Conservation (phyloP, 53 echinoderm and acorn worm species). For the Luidia sarsii region DNA sequence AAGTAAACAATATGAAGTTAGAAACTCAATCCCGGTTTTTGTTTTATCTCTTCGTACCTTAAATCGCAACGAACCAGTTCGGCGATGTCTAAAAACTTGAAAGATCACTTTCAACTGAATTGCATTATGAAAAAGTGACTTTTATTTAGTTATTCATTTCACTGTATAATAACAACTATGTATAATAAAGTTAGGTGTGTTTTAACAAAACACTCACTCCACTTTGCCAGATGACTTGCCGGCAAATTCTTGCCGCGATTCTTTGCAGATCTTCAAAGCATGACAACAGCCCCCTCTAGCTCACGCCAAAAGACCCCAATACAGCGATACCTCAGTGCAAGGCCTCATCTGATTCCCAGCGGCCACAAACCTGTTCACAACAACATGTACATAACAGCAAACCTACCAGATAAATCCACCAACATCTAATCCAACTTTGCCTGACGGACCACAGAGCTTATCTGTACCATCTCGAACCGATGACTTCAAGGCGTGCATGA, state of each 20-base stretch:
- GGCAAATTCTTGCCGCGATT: slow-evolving; percentile 30
- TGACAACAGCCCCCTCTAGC: slow-evolving; percentile 31
- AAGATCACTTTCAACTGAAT: slow-evolving; percentile 48
- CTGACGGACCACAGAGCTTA: no score
- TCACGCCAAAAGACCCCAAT: no score
- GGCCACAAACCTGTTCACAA: no score
- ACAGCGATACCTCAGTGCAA: no score
- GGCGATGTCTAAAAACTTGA: slow-evolving; percentile 50
- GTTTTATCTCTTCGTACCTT: not conserved
- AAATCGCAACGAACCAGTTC: slow-evolving; percentile 56
- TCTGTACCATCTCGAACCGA: no score
- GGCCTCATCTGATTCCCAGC: no score
- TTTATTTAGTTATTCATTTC: not conserved
- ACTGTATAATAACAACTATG: slow-evolving; percentile 34
- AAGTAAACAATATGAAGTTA: slow-evolving; percentile 50
- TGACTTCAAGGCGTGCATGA: no score
- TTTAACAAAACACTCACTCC: not conserved
- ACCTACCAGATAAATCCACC: no score
- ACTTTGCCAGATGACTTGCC: not conserved
- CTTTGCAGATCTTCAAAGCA: slow-evolving; percentile 28
- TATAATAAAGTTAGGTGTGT: no score
- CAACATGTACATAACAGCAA: no score
- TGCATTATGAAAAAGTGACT: slow-evolving; percentile 45
- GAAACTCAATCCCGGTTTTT: no score
- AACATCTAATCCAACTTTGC: no score